Evolutionary conservation across 2,888 invertebrate species (phyloP), one percentile per base, ranked within the genome.

Genomic region (Frankliniella intonsa): DNA sequence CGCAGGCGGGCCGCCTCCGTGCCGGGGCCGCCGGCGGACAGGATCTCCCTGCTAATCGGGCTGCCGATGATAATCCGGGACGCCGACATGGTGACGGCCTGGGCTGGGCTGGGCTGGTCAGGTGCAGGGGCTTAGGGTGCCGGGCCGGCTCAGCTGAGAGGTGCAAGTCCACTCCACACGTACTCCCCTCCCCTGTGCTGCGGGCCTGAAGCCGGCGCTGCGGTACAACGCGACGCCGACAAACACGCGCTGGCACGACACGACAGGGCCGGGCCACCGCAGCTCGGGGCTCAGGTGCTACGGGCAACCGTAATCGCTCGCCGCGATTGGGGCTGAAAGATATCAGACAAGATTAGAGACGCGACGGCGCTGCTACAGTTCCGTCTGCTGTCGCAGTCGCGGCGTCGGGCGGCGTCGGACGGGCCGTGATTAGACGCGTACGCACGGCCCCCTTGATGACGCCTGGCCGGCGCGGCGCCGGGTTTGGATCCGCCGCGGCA

Each of bases 1-100:
- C 69, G 69, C 69, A 76, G 25, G 22, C 69, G 8, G 22, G 22
- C 25, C 69, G 69, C 69, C 69, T 76, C 69, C 10, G n/a, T 12
- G 25, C 22, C 69, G 10, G 69, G 69, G 11, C 25, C 69, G 88
- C 88, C 85, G 87, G 87, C 9, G 69, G 69, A 50, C 65, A 89
- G 88, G 88, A 89, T 89, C 89, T 89, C 87, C 88, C 88, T 89
- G 89, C 89, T 90, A 84, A 84, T 83, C 82, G 83, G 85, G 84
- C 83, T 89, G 89, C 85, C 88, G 69, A 76, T 76, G 69, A 76
- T 88, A 81, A 89, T 90, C 88, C 91, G 91, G 88, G 90, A 76
- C 69, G 69, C 69, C 69, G 69, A 76, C 69, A 25, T 25, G 25
- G 3, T 22, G 25, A 25, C 10, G 11, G 69, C n/a, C 11, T 14